Evolutionary conservation across 2,113 vertebrate genomes (phyloP).

Genomic region (Varanus komodoensis): DNA sequence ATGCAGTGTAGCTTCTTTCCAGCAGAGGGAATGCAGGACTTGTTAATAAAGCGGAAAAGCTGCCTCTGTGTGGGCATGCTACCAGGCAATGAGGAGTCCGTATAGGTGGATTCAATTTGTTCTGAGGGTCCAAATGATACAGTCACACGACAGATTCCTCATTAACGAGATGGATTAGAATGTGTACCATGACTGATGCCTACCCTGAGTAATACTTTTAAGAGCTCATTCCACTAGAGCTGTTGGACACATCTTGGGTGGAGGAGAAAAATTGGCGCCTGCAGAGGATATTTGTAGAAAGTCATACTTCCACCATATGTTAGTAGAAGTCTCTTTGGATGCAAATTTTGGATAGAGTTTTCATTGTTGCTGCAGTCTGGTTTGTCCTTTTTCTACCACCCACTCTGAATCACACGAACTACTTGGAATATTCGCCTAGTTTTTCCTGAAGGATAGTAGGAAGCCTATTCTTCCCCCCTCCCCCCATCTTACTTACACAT

Average conservation of each 20-base stretch:
- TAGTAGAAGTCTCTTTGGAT: conserved; percentile 76
- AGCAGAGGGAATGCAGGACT: not conserved
- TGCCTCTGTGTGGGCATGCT: rapidly evolving
- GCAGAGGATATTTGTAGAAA: conserved; percentile 76
- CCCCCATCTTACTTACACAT: not conserved
- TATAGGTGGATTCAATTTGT: conserved; percentile 72
- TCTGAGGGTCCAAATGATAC: conserved; percentile 50
- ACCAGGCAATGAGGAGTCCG: conserved; percentile 9
- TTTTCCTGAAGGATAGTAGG: conserved; percentile 62
- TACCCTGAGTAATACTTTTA: conserved; percentile 71
- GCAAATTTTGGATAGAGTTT: conserved; percentile 73
- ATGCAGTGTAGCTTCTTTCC: not conserved
- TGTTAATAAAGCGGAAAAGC: not conserved
- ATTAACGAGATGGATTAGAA: conserved; percentile 76
- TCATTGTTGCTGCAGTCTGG: conserved; percentile 72
- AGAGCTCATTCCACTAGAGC: conserved; percentile 68
- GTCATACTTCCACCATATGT: conserved; percentile 78
- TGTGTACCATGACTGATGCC: conserved; percentile 71
- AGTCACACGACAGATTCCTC: conserved; percentile 69
- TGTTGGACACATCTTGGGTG: conserved; percentile 72
- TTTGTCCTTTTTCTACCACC: conserved; percentile 70
- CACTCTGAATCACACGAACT: conserved; percentile 70
- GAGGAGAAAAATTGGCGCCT: conserved; percentile 74
- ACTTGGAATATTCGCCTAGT: conserved; percentile 51
- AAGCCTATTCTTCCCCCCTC: conserved; percentile 61